Evolutionary conservation across 2,888 invertebrate genomes (phyloP).

Genomic region (Tanypteryx hageni): DNA sequence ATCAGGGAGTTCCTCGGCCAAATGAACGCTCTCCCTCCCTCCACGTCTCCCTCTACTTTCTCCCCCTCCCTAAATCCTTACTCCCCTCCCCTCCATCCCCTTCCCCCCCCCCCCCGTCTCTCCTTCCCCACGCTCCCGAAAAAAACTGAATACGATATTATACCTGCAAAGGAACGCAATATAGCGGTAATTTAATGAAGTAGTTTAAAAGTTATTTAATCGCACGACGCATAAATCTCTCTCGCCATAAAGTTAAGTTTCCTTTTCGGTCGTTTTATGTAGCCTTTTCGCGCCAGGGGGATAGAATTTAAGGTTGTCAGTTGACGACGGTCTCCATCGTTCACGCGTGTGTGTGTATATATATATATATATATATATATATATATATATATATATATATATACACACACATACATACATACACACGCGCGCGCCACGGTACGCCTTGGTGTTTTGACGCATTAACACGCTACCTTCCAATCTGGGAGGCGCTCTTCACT

Average conservation of each 20-base stretch:
- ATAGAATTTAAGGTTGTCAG: not conserved
- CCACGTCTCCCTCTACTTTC: not conserved
- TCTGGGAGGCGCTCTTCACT: too few relatives aligned
- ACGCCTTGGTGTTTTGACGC: too few relatives aligned
- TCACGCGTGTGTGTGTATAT: not conserved
- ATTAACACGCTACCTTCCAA: too few relatives aligned
- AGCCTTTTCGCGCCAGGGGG: not conserved
- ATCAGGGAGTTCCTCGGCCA: too few relatives aligned
- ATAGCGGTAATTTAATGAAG: slow-evolving; percentile 31
- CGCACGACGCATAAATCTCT: not conserved
- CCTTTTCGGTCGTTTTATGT: not conserved
- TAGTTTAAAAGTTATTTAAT: slow-evolving; percentile 58
- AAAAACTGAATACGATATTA: not conserved
- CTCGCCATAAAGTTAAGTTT: not conserved
- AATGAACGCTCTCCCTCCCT: too few relatives aligned
- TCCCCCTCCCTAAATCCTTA: not conserved
- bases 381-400: not conserved
- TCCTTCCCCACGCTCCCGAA: not conserved
- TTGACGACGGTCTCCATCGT: not conserved
- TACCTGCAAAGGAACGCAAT: not conserved
- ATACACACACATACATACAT: too few relatives aligned
- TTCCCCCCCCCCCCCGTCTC: too few relatives aligned
- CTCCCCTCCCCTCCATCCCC: not conserved
- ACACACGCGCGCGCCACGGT: too few relatives aligned
- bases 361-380: not conserved